A percentile compares a stretch with the other conserved stretches of the same genome.
Evolutionary conservation across 2,888 invertebrate genomes (phyloP).

Genomic region (Neoscelio sp.): DNA sequence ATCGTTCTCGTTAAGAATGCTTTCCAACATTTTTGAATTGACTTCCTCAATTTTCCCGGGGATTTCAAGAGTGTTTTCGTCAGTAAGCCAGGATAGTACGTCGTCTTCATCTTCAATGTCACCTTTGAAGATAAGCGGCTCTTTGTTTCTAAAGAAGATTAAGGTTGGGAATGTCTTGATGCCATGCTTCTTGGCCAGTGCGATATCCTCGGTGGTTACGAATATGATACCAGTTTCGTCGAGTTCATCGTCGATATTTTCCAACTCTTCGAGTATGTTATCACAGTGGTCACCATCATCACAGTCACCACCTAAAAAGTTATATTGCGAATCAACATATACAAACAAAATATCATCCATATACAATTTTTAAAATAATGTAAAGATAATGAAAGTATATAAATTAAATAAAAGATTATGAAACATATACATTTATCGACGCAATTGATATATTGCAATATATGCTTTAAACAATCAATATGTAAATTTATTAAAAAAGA

Average conservation of each 20-base stretch:
- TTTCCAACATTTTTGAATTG: slow-evolving; percentile 94
- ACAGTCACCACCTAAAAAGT: slow-evolving; percentile 88
- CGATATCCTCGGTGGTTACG: slow-evolving; percentile 94
- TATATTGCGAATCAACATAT: too few relatives aligned
- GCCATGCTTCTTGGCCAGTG: slow-evolving; percentile 92
- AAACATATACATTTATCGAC: background rate
- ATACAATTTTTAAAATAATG: too few relatives aligned
- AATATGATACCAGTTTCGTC: slow-evolving; percentile 97
- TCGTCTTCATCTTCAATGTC: slow-evolving; percentile 96
- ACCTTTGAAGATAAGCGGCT: slow-evolving; percentile 92
- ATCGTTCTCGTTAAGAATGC: slow-evolving; percentile 93
- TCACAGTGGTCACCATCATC: slow-evolving; percentile 95
- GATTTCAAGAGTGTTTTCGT: slow-evolving; percentile 94
- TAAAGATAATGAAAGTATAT: too few relatives aligned
- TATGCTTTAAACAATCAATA: background rate
- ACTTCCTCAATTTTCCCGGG: slow-evolving; percentile 97
- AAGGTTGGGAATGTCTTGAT: slow-evolving; percentile 93
- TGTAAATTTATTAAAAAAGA: background rate
- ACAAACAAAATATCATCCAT: too few relatives aligned
- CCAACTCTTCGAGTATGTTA: slow-evolving; percentile 92
- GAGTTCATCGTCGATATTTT: slow-evolving; percentile 96
- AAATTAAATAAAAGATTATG: background rate
- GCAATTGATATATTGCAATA: too few relatives aligned
- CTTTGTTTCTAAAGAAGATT: slow-evolving; percentile 96
- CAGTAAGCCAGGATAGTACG: slow-evolving; percentile 95